A percentile compares a stretch with the other conserved stretches of the same genome.
phyloP scores from a whole-genome alignment of 2,888 invertebrate genomes.

The Papilio protenor region DNA sequence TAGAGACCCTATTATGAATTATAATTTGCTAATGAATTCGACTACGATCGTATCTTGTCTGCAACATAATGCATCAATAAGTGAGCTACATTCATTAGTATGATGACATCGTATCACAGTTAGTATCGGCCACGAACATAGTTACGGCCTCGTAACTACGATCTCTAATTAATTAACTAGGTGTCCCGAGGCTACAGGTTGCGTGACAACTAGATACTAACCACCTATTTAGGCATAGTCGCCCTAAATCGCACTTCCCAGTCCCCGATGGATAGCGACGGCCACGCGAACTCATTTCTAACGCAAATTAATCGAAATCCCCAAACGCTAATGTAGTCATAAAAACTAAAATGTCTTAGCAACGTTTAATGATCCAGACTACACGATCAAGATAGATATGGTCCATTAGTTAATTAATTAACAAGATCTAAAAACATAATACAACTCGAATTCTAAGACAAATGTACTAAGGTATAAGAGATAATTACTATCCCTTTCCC shows the following conservation, averaged over 20 bases:
- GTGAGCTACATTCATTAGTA: slow-evolving; percentile 32
- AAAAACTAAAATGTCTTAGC: slow-evolving; percentile 7
- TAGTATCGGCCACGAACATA: slow-evolving; percentile 31
- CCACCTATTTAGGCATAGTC: slow-evolving; percentile 48
- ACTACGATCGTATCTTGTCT: slow-evolving; percentile 35
- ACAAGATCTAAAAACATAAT: neutral
- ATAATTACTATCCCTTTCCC: neutral
- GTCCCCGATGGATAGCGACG: slow-evolving; percentile 47
- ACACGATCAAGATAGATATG: neutral
- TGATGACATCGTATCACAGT: slow-evolving; percentile 32
- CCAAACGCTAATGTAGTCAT: slow-evolving; percentile 2
- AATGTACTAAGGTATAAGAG: slow-evolving; percentile 27
- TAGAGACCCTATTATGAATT: slow-evolving; percentile 68
- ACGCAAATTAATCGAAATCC: slow-evolving; percentile 43
- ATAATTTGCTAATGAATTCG: slow-evolving; percentile 59
- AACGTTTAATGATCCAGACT: neutral
- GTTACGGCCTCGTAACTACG: slow-evolving; percentile 49
- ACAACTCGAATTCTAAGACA: slow-evolving; percentile 22
- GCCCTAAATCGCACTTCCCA: slow-evolving; percentile 48
- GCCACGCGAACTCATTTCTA: slow-evolving; percentile 52
- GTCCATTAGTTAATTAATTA: slow-evolving; percentile 20
- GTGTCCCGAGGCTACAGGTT: slow-evolving; percentile 45
- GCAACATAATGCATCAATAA: slow-evolving; percentile 35
- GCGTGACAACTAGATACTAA: slow-evolving; percentile 51
- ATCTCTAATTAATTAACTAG: slow-evolving; percentile 52